A percentile compares a stretch with the other conserved stretches of the same genome.
Evolutionary conservation across 2,113 vertebrate species (phyloP).

Genomic region (Chionis minor): DNA sequence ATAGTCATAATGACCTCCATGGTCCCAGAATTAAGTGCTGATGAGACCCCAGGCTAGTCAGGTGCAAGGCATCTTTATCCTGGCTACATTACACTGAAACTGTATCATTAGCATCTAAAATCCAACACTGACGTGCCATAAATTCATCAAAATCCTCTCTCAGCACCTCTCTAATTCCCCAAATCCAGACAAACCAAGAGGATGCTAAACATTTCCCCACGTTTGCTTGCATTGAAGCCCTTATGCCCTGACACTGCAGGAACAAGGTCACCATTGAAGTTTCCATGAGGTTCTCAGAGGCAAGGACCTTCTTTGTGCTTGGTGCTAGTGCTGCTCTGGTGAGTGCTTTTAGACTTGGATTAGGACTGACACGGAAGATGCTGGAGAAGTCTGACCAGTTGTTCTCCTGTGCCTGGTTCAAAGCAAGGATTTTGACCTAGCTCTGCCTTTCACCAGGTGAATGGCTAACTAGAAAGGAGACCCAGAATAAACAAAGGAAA

Average conservation of each 20-base stretch:
- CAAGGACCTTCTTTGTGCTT: background rate
- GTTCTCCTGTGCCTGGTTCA: background rate
- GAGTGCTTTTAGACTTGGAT: background rate
- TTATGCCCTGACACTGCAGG: background rate
- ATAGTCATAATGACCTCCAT: background rate
- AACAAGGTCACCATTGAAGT: background rate
- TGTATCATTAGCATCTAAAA: background rate
- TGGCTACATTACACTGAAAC: background rate
- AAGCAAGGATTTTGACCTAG: background rate
- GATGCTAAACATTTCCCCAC: background rate
- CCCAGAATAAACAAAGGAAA: background rate
- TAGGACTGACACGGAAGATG: background rate
- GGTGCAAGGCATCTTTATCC: background rate
- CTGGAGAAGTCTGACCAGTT: background rate
- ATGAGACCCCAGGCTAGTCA: background rate
- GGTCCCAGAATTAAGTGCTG: background rate
- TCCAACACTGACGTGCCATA: rapidly evolving
- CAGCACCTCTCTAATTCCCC: background rate
- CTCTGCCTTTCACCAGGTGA: background rate
- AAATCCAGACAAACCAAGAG: background rate
- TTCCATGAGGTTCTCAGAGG: background rate
- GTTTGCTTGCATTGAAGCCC: background rate
- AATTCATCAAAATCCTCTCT: background rate
- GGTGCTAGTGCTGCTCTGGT: background rate
- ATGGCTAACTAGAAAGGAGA: background rate